Evolutionary conservation across 2,888 invertebrate genomes (phyloP).

Genomic region (Germaria angustata): DNA sequence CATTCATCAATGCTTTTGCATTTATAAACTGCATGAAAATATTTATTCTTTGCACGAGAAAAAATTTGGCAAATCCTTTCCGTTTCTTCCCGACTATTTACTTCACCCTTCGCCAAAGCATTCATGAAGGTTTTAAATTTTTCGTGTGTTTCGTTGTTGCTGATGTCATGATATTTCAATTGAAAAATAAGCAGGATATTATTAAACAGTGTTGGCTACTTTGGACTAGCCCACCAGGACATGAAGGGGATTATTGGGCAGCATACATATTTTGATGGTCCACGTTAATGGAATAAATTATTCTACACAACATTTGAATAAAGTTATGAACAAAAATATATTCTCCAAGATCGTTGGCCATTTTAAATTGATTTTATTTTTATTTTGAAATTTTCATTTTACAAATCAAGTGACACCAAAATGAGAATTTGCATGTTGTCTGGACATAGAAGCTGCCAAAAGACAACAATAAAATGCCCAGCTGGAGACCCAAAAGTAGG

Average conservation of each 20-base stretch:
- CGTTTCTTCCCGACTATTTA: not conserved
- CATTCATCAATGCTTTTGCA: not conserved
- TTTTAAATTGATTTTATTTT: no score
- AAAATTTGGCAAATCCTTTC: not conserved
- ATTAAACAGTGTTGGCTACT: constrained; percentile 74
- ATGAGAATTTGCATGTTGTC: no score
- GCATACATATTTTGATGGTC: not conserved
- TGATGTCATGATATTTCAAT: constrained; percentile 68
- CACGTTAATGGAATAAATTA: not conserved
- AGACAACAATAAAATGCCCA: no score
- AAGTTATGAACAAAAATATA: no score
- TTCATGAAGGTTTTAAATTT: not conserved
- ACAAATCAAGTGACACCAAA: no score
- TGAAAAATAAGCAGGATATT: constrained; percentile 76
- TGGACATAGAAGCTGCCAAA: no score
- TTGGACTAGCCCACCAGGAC: constrained; percentile 64
- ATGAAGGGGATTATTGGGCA: constrained; percentile 68
- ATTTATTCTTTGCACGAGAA: not conserved
- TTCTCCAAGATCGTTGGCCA: no score
- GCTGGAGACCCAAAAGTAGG: no score
- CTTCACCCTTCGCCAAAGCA: not conserved
- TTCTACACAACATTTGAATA: not conserved
- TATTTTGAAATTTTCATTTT: no score
- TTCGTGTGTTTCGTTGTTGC: not conserved
- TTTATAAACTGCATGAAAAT: constrained; percentile 26